phyloP scores from a whole-genome alignment of 1,140 invertebrate species.

The Diprion similis region DNA sequence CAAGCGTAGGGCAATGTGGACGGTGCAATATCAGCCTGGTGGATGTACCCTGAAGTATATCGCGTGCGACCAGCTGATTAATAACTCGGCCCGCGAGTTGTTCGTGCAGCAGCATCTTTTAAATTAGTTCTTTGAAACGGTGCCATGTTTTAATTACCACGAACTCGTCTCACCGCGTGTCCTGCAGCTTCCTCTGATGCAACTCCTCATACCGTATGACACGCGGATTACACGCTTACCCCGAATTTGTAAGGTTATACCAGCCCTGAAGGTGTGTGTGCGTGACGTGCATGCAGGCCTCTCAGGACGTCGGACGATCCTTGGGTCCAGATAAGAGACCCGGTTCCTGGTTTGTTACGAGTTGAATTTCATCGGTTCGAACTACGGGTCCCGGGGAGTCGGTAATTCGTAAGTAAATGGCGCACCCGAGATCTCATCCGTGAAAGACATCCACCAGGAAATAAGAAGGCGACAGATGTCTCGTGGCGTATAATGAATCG shows the following conservation, averaged over 20 bases:
- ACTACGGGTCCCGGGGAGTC: background rate
- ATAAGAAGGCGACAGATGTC: background rate
- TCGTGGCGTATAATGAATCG: background rate
- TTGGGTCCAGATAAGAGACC: background rate
- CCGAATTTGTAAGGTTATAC: constrained; percentile 5
- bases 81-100: background rate
- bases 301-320: background rate
- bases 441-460: background rate
- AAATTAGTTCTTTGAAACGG: constrained; percentile 28
- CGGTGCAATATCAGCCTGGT: too few relatives aligned
- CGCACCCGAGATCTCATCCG: background rate
- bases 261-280: background rate
- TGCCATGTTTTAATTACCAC: constrained; percentile 35
- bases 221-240: background rate
- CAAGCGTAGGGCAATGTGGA: too few relatives aligned
- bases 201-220: too few relatives aligned
- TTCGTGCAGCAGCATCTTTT: constrained; percentile 1
- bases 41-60: background rate
- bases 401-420: constrained; percentile 18
- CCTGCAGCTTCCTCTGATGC: too few relatives aligned
- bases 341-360: constrained; percentile 6
- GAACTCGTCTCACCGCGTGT: background rate
- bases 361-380: constrained; percentile 24
- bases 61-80: background rate
- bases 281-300: background rate